Evolutionary conservation across 2,797 vertebrate species (phyloP), one percentile per base, ranked within the genome.

Genomic region (Sebastes vulpes): DNA sequence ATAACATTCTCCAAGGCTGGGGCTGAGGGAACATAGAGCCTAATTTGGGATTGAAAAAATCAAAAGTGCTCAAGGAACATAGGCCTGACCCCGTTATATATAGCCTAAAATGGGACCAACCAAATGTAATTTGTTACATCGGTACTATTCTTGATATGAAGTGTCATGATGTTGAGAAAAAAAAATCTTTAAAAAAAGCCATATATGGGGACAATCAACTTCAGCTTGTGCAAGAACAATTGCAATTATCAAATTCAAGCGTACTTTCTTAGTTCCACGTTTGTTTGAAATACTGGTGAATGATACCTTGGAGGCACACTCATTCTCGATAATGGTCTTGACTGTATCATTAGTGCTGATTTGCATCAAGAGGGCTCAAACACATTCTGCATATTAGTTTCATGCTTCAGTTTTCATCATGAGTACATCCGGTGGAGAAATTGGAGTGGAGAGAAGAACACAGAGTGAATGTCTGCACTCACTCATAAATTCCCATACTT

Each of bases 311-410:
- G 29, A 78, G 58, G 73, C 66, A 80, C 56, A 48, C 66, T 75
- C 38, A 68, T 10, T 53, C 29, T 65, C 12, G 57, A 78, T 85
- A 54, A 81, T 75, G 80, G 18, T 64, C 65, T 70, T 64, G 42
- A 20, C 74, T 79, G 82, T 58, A 66, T 89, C 82, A 85, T 91
- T 84, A 87, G 59, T 2, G 10, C 80, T 79, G 77, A 85, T 94
- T 92, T 93, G 81, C 84, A 94, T 93, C 70, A 84, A 74, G 74
- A 75, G 83, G 77, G 70, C 74, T 83, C 57, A 9, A 72, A 82
- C 73, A 72, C 25, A 38, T 16, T 23, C 23, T 25, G 68, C 48
- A 72, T 32, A 72, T 82, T 29, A 56, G 74, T 77, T 85, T 42
- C 65, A 67, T 77, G 69, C 76, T 79, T 78, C 57, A 58, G 32